phyloP scores from a whole-genome alignment of 2,797 vertebrate species.

The Acridotheres tristis region DNA sequence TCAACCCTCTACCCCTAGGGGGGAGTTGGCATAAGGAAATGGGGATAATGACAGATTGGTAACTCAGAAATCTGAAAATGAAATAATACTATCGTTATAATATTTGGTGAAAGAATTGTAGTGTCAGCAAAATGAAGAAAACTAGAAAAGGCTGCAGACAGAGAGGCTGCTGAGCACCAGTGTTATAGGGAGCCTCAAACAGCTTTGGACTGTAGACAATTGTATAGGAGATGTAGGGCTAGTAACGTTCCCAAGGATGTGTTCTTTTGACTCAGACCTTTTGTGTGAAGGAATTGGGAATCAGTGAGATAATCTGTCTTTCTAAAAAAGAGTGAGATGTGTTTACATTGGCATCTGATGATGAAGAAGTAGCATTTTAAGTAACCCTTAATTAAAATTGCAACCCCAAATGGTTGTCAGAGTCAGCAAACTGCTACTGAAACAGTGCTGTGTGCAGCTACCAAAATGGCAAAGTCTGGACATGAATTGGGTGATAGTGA shows the following conservation, averaged over 20 bases:
- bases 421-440: background rate
- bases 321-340: accelerated
- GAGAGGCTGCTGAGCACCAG: background rate
- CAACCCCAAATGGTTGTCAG: background rate
- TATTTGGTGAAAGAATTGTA: background rate
- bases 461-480: background rate
- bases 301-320: accelerated
- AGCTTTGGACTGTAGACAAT: accelerated
- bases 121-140: background rate
- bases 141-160: accelerated
- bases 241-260: background rate
- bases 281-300: background rate
- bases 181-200: background rate
- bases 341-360: background rate
- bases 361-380: background rate
- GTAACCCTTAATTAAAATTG: background rate
- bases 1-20: accelerated
- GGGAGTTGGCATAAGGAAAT: background rate
- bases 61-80: background rate
- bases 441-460: accelerated
- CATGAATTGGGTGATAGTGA: background rate
- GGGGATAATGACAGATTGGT: background rate
- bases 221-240: background rate
- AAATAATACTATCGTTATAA: background rate
- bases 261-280: background rate